Evolutionary conservation across 2,797 vertebrate genomes (phyloP), one percentile per base, ranked within the genome.

Genomic region (Pelodytes ibericus): DNA sequence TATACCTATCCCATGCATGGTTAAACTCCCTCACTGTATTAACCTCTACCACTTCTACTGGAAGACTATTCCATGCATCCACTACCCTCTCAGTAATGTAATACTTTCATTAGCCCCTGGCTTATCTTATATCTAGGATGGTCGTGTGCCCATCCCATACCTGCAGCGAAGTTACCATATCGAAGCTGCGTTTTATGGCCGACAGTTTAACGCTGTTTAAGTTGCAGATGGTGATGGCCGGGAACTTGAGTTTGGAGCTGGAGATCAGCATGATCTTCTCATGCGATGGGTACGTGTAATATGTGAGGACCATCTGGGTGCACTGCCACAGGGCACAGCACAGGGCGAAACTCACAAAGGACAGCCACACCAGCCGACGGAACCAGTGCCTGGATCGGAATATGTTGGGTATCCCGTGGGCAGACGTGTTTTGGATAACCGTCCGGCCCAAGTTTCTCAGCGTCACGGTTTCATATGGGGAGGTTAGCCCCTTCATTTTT

Each of bases 191-290:
- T 26, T 60, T 74, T 4, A 81, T 26, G 44, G 82, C 18, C 0
- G 82, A 81, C 3, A 77, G 51, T 10, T 41, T 61, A 4, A 83
- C 78, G 33, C 82, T 80, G 65, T 83, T 83, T 18, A 83, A 39
- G 63, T 83, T 83, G 33, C 82, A 83, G 63, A 83, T 78, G 71
- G 82, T 83, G 71, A 83, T 56, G 1, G 80, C 69, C 0, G 51
- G 51, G 29, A 82, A 72, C 20, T 66, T 73, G 36, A 80, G 70
- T 29, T 58, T 75, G 71, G 82, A 56, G 18, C 70, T 69, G 27
- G 82, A 83, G 67, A 81, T 79, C 1, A 83, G 69, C 65, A 74
- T 81, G 71, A 83, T 81, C 80, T 81, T 81, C 64, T 83, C 82
- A 1, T 81, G 82, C 3, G 80, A 83, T 5, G 82, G 82, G 71